A percentile compares a stretch with the other conserved stretches of the same genome.
Evolutionary conservation across 2,113 vertebrate genomes (phyloP).

Genomic region (Oncorhynchus gorbuscha): DNA sequence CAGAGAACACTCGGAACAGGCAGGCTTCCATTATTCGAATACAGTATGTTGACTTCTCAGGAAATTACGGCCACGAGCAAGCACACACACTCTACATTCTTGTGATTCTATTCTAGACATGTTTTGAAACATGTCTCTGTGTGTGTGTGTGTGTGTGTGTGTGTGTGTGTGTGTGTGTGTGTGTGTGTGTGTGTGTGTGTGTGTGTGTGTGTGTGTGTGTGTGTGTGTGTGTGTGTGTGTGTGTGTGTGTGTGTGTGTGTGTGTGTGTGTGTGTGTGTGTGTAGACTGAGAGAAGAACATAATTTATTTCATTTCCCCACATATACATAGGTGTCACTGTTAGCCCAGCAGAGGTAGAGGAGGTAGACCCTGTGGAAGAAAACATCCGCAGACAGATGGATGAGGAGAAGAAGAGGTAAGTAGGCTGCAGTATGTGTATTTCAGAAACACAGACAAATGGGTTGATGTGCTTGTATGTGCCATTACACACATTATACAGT

Average conservation of each 20-base stretch:
- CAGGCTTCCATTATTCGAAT: constrained; percentile 48
- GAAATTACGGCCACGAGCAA: background rate
- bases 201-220: background rate
- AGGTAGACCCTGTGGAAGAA: constrained; percentile 77
- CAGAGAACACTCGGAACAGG: constrained; percentile 22
- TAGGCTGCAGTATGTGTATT: background rate
- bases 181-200: background rate
- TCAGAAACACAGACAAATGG: background rate
- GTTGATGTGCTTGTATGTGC: background rate
- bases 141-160: background rate
- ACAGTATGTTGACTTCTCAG: constrained; percentile 9
- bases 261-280: background rate
- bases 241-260: too few species aligned
- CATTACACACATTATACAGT: too few species aligned
- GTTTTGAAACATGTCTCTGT: too few species aligned
- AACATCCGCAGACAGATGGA: constrained; percentile 81
- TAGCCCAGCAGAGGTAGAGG: constrained; percentile 24
- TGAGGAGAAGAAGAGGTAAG: constrained; percentile 81
- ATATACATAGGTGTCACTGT: background rate
- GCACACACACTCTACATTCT: background rate
- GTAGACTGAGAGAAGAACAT: background rate
- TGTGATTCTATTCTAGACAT: too few species aligned
- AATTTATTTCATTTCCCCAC: background rate
- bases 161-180: background rate
- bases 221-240: too few species aligned